A percentile compares a stretch with the other conserved stretches of the same genome.
Evolutionary conservation across 2,888 invertebrate species (phyloP).

Genomic region (Sicus ferrugineus): DNA sequence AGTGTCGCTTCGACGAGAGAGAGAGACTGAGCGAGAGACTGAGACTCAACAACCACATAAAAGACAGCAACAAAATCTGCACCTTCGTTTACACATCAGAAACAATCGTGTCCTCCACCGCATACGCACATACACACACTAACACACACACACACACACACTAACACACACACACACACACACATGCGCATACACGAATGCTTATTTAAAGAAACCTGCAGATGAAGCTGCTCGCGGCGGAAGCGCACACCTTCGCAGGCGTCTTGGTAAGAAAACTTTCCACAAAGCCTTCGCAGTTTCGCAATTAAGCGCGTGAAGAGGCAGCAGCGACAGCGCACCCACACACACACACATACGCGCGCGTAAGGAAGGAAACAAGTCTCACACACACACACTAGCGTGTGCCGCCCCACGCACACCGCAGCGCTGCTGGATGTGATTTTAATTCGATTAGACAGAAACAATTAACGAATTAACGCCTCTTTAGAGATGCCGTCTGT

Average conservation of each 20-base stretch:
- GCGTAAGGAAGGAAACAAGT: slow-evolving; percentile 1
- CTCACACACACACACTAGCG: slow-evolving; percentile 20
- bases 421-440: slow-evolving; percentile 54
- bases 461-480: slow-evolving; percentile 65
- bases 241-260: slow-evolving; percentile 52
- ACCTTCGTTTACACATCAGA: too few species aligned
- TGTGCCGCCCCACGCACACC: slow-evolving; percentile 23
- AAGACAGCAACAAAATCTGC: too few species aligned
- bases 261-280: slow-evolving; percentile 44
- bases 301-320: slow-evolving; percentile 55
- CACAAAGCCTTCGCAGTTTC: slow-evolving; percentile 45
- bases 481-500: slow-evolving; percentile 51
- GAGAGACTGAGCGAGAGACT: too few species aligned
- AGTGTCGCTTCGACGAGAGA: too few species aligned
- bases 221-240: slow-evolving; percentile 42
- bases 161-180: slow-evolving; percentile 1
- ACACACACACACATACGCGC: slow-evolving; percentile 19
- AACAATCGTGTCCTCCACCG: too few species aligned
- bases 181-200: slow-evolving; percentile 20
- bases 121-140: too few species aligned
- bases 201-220: slow-evolving; percentile 23
- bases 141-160: slow-evolving; percentile 16
- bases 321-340: slow-evolving; percentile 36
- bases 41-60: neutral
- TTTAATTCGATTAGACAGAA: slow-evolving; percentile 65